Base-by-base conservation (phyloP, 2,797 vertebrate species). In the Pyrocephalus nanus region DNA sequence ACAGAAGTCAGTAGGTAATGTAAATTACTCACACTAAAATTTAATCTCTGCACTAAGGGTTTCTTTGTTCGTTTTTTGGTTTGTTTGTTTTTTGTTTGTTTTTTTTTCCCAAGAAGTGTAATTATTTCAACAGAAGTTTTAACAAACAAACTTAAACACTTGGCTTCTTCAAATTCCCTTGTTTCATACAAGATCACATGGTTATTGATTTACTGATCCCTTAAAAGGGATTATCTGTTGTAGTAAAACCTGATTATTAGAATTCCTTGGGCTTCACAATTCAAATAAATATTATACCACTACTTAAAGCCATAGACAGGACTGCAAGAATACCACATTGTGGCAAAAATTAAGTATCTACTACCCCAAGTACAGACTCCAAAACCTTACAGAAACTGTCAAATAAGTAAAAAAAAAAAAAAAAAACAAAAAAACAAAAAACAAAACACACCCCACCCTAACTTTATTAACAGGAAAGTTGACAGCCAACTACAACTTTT, bases 81-180 rank as follows among this genome's bases (percentile, higher is more conserved):
- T 29, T 4, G 26, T 36, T 66, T 76, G 12, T 40, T n/a, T n/a
- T 38, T 53, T 26, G 48, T 6, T 30, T 11, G 15, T 36, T 66
- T 76, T 69, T 72, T 60, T 45, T 26, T 2, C 8, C 34, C 16
- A 19, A 40, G 38, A 65, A 58, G 60, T 48, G 43, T 34, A 83
- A 96, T 89, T 96, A 94, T 85, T 97, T 86, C 73, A 93, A 96
- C 40, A 54, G 57, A 80, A 93, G 77, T 93, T 97, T 97, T 92
- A 97, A 97, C 76, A 94, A 97, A 81, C 71, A 92, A 96, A 96
- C 55, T 93, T 90, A 94, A 86, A 96, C 66, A 97, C n/a, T 81
- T n/a, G 48, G 66, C 76, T 81, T 95, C 92, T 95, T 97, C 95
- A 96, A 95, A 98, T 92, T 97, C 96, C 85, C n/a, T 77, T 96